phyloP scores from a whole-genome alignment of 2,113 vertebrate species.

The Brachypodius melanocephalos region DNA sequence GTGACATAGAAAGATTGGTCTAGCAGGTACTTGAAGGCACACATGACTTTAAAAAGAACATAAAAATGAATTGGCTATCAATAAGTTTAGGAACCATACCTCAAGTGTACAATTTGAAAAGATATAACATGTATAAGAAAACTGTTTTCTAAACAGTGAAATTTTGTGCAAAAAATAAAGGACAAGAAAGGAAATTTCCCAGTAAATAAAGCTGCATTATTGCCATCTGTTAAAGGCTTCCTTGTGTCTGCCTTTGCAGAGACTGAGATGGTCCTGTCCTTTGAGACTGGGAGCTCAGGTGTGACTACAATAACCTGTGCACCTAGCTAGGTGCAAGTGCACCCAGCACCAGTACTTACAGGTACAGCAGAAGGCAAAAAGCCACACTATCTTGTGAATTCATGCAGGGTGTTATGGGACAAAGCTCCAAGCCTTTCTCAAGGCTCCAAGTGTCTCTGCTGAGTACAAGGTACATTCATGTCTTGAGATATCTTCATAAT shows the following conservation, averaged over 20 bases:
- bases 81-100: not conserved
- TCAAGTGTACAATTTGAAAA: not conserved
- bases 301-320: not conserved
- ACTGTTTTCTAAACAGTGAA: not conserved
- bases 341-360: not conserved
- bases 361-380: not conserved
- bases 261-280: not conserved
- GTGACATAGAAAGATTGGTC: not conserved
- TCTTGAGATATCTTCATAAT: not conserved
- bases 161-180: not conserved
- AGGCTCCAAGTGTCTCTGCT: not conserved
- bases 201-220: not conserved
- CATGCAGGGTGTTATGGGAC: not conserved
- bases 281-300: not conserved
- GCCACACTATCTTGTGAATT: not conserved
- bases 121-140: rapidly evolving
- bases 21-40: not conserved
- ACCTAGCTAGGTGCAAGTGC: rapidly evolving
- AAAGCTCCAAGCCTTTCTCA: not conserved
- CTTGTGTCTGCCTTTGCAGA: not conserved
- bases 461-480: not conserved
- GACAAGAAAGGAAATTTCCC: not conserved
- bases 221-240: not conserved
- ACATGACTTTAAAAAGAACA: not conserved
- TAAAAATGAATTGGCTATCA: not conserved